Base-by-base conservation (phyloP, 2,113 vertebrate species). In the Malurus cyaneus region DNA sequence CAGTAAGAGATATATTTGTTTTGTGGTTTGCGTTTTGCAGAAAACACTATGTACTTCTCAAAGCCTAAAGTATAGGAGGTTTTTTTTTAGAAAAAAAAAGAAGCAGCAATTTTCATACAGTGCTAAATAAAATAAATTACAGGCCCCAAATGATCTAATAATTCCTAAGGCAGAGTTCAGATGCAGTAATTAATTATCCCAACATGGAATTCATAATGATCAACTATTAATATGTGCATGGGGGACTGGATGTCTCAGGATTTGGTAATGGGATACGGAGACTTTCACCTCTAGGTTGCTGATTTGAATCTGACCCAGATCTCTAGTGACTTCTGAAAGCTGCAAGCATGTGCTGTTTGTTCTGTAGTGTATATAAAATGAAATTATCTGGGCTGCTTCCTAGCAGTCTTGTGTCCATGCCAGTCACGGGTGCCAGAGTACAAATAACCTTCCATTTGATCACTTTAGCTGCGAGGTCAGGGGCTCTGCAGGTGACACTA, bases 231-330 rank as follows among this genome's bases (percentile, higher is more conserved):
- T 95, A 93, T 88, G 95, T 96, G 94, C 96, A 91, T 94, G 76
- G 90, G 95, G 95, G 95, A 95, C 93, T 94, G 81, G 86, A 95
- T 94, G 95, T 96, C 95, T 96, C 92, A 92, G 95, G 95, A 93
- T 97, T 96, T 97, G 87, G 95, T 96, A 97, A 96, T 96, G 94
- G 93, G 85, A 96, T 96, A 89, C 0, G 3, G 90, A 96, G 94
- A 92, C 95, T 97, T 97, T 97, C 95, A 97, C 96, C 96, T 97
- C 96, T 93, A 95, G 90, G 89, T 95, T 97, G 92, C 95, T 95
- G 95, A 97, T 94, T 96, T 95, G 92, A 97, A 96, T 97, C 94
- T 97, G 94, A 97, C 94, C 94, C 92, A 95, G 92, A 96, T 96
- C 96, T 97, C 96, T 80, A 67, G 94, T 89, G 96, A 94, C 93